Evolutionary conservation across 1,140 invertebrate genomes (phyloP), one percentile per base, ranked within the genome.

Genomic region (Archegozetes longisetosus): DNA sequence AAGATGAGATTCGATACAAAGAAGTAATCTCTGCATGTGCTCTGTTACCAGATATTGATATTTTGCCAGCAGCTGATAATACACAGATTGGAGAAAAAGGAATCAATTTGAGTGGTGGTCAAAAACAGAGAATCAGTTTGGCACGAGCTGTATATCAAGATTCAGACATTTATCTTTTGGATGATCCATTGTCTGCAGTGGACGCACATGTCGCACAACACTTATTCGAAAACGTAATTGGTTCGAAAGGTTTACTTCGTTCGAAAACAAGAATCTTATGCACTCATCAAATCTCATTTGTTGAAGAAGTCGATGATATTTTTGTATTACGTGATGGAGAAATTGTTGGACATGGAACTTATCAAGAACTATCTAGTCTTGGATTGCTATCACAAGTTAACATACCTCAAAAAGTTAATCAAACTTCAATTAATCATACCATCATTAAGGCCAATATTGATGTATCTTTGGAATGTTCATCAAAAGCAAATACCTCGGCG

Each of bases 41-140:
- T 25, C 57, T 68, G 3, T 27, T 50, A 32, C 52, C 55, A 17
- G 67, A 68, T 60, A 24, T 68, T 20, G 62, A 65, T 23, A 65
- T 67, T 3, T 51, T 68, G 22, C 55, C 64, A n/a, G 65, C 48
- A 3, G 86, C 88, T 1, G 89, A 94, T 75, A 78, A 83, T 67
- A 92, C 88, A 0, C 88, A 93, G 77, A 92, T 93, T 64, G 88
- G 88, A 61, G 88, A 92, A 75, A 91, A 93, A 64, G 69, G 70
- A 13, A 70, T 69, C 24, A 71, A 70, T 61, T 54, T 76, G 2
- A 75, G 72, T 63, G 75, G 76, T 53, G 75, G 75, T 23, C 76
- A 78, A 64, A 78, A 78, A 59, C 76, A 77, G 60, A 64, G 75
- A 49, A 68, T 76, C 2, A 71, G 71, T 61, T 62, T 77, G 26